Conservation (phyloP, 2,888 invertebrate genomes). For the Zaprionus obscuricornis region DNA sequence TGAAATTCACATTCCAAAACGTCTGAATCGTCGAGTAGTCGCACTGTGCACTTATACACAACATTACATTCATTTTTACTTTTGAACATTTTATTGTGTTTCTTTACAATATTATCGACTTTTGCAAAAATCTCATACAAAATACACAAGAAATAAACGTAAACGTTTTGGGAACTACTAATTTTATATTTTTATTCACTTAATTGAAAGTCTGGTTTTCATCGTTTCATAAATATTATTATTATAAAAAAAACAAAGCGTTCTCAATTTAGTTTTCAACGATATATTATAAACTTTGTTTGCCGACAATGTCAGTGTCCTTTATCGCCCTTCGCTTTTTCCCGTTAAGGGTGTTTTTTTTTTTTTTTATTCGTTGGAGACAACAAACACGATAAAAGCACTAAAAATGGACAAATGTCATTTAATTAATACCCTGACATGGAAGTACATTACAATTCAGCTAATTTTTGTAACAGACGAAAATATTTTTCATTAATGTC, state of each 20-base stretch:
- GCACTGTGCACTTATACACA: conserved; percentile 93
- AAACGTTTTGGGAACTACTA: conserved; percentile 2
- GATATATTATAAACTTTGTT: conserved; percentile 42
- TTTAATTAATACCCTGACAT: neutral
- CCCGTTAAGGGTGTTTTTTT: conserved; percentile 62
- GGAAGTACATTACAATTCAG: too few species aligned
- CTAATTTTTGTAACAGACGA: too few species aligned
- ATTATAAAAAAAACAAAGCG: too few species aligned
- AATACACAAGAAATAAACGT: too few species aligned
- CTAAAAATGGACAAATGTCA: conserved; percentile 46
- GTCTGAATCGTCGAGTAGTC: conserved; percentile 95
- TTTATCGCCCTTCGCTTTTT: conserved; percentile 72
- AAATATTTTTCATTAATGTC: too few species aligned
- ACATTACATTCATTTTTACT: conserved; percentile 89
- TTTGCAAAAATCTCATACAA: conserved; percentile 36
- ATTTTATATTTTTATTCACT: conserved; percentile 6
- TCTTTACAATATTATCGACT: conserved; percentile 47
- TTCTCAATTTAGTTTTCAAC: conserved; percentile 8
- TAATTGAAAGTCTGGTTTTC: conserved; percentile 6
- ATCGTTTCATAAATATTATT: conserved; percentile 22
- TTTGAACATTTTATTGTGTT: conserved; percentile 79
- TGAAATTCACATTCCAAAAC: conserved; percentile 97
- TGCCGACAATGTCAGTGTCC: conserved; percentile 74
- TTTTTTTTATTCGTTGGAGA: conserved; percentile 35
- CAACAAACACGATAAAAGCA: conserved; percentile 51